These are phyloP conservation scores for Cettia cetti DNA, from an alignment of 2,113 vertebrate species.

Conservation along the genomic window DNA sequence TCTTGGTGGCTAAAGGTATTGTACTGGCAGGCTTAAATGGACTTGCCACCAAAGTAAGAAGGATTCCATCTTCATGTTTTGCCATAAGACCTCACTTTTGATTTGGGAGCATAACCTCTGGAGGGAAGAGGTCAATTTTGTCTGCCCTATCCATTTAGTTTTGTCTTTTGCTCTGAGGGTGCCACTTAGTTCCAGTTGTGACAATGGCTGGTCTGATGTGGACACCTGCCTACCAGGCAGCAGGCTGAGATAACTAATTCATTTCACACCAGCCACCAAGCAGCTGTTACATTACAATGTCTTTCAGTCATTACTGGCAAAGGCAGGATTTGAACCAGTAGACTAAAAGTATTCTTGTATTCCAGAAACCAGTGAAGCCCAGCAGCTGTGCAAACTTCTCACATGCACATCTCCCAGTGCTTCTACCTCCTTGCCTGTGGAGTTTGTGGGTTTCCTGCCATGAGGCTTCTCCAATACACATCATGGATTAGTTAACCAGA, in stretches of 20 bases:
- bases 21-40: background rate
- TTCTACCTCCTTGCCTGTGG: background rate
- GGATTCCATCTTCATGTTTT: background rate
- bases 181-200: background rate
- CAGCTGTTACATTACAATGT: slow-evolving; percentile 47
- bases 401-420: background rate
- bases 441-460: background rate
- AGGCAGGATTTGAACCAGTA: slow-evolving; percentile 27
- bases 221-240: slow-evolving; percentile 19
- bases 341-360: background rate
- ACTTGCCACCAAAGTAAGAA: background rate
- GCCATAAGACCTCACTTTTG: background rate
- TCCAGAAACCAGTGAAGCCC: background rate
- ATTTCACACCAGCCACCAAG: slow-evolving; percentile 30
- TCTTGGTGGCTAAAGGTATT: background rate
- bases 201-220: background rate
- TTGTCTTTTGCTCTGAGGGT: background rate
- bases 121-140: background rate
- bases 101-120: background rate
- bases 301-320: slow-evolving; percentile 26
- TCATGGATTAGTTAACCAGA: background rate
- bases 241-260: slow-evolving; percentile 27
- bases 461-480: background rate
- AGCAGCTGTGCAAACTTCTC: slow-evolving; percentile 42
- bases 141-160: background rate